Conservation (phyloP, 1,140 invertebrate genomes). For the Microplitis demolitor region DNA sequence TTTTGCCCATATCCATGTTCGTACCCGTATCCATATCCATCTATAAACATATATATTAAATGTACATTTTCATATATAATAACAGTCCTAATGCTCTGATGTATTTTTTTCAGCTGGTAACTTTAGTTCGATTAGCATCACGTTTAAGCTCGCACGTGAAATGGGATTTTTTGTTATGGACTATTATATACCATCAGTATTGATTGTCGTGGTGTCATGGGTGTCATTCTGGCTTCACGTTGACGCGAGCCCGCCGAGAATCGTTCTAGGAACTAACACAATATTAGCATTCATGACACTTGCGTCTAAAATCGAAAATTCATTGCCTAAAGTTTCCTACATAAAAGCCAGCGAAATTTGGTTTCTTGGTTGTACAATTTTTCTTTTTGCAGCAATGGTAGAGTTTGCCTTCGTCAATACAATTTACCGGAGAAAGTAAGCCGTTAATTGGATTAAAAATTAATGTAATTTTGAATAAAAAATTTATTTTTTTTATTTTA, state of each 20-base stretch:
- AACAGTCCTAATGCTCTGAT: no score
- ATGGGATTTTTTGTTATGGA: constrained; percentile 90
- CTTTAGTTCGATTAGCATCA: constrained; percentile 79
- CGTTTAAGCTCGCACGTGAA: constrained; percentile 78
- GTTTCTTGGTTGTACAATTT: constrained; percentile 84
- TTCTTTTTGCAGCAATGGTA: constrained; percentile 83
- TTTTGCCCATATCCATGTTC: background rate
- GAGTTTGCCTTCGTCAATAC: constrained; percentile 91
- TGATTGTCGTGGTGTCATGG: constrained; percentile 88
- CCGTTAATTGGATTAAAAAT: constrained; percentile 13
- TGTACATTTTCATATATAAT: background rate
- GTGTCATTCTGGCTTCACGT: constrained; percentile 90
- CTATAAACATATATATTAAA: background rate
- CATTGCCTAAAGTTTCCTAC: constrained; percentile 85
- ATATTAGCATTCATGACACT: constrained; percentile 87
- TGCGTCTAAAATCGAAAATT: constrained; percentile 80
- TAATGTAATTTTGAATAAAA: constrained; percentile 6
- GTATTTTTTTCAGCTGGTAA: constrained; percentile 72
- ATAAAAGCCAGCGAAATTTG: constrained; percentile 90
- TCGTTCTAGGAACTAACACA: constrained; percentile 82
- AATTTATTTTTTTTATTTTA: constrained; percentile 45
- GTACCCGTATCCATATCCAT: no score
- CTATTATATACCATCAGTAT: constrained; percentile 86
- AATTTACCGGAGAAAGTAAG: constrained; percentile 82
- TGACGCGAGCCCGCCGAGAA: constrained; percentile 81